A percentile compares a stretch with the other conserved stretches of the same genome.
phyloP scores from a whole-genome alignment of 2,797 vertebrate genomes.

The Chromis chromis region DNA sequence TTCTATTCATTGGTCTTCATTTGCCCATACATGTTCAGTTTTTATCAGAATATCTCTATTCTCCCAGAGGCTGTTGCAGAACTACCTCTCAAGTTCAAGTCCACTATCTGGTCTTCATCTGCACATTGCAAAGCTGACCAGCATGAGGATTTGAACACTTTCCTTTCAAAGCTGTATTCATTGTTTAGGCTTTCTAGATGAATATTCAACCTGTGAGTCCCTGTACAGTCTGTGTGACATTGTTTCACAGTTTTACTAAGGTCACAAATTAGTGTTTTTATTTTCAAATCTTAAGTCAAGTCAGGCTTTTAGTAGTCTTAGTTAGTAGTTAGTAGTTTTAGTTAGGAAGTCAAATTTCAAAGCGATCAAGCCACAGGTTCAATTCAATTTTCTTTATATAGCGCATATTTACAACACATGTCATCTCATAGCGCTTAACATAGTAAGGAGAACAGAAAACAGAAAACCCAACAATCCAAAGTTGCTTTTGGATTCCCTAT shows the following conservation, averaged over 20 bases:
- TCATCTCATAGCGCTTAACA: too few species aligned
- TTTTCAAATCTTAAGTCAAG: background rate
- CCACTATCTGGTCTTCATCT: background rate
- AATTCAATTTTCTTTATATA: too few species aligned
- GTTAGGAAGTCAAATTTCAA: background rate
- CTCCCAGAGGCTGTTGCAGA: background rate
- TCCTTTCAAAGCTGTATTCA: background rate
- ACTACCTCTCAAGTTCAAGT: background rate
- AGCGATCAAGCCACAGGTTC: too few species aligned
- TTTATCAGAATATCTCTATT: background rate
- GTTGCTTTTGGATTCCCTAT: too few species aligned
- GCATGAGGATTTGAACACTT: background rate
- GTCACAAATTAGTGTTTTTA: background rate
- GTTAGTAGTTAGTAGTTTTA: too few species aligned
- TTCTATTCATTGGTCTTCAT: conserved; percentile 23
- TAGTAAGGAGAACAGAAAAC: too few species aligned
- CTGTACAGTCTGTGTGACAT: background rate
- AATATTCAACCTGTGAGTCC: background rate
- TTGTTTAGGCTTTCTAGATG: background rate
- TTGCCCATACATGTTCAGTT: background rate
- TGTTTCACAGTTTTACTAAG: background rate
- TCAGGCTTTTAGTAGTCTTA: background rate
- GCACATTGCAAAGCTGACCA: background rate
- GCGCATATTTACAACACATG: too few species aligned
- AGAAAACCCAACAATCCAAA: too few species aligned